Percentiles rank a stretch among this genome's conserved stretches.
Evolutionary conservation across 2,113 vertebrate species (phyloP).

Genomic region (Gasterosteus nipponicus): DNA sequence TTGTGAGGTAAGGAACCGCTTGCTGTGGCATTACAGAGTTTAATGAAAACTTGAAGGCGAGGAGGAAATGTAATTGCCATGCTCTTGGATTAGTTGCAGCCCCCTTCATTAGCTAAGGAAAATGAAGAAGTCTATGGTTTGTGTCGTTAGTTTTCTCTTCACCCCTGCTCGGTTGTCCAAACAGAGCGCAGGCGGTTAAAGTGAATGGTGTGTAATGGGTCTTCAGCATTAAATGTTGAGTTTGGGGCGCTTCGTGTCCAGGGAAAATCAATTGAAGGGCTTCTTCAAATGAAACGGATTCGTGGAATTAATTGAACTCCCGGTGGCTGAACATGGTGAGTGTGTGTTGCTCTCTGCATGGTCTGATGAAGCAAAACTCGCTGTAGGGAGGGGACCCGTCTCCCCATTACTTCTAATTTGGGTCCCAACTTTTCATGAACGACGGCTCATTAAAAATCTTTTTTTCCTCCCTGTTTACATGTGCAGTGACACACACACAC

Average conservation of each 20-base stretch:
- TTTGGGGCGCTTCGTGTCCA: constrained; percentile 61
- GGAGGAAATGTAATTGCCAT: constrained; percentile 51
- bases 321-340: constrained; percentile 62
- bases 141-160: constrained; percentile 28
- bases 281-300: constrained; percentile 72
- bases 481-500: constrained; percentile 6
- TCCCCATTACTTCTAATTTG: constrained; percentile 70
- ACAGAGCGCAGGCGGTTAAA: constrained; percentile 22
- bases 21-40: constrained; percentile 25
- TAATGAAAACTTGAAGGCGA: constrained; percentile 55
- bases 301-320: constrained; percentile 72
- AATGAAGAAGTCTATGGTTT: constrained; percentile 39
- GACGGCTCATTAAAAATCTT: constrained; percentile 40
- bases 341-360: constrained; percentile 52
- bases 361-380: constrained; percentile 56
- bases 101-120: constrained; percentile 52
- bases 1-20: constrained; percentile 15
- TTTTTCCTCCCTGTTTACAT: constrained; percentile 31
- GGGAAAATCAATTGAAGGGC: constrained; percentile 71
- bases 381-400: constrained; percentile 53
- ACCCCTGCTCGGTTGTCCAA: constrained; percentile 36
- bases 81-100: constrained; percentile 51
- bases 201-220: constrained; percentile 51
- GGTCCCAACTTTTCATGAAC: constrained; percentile 55
- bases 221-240: constrained; percentile 55